Conservation (phyloP, 2,797 vertebrate species). For the Melanotaenia parkinsoni region DNA sequence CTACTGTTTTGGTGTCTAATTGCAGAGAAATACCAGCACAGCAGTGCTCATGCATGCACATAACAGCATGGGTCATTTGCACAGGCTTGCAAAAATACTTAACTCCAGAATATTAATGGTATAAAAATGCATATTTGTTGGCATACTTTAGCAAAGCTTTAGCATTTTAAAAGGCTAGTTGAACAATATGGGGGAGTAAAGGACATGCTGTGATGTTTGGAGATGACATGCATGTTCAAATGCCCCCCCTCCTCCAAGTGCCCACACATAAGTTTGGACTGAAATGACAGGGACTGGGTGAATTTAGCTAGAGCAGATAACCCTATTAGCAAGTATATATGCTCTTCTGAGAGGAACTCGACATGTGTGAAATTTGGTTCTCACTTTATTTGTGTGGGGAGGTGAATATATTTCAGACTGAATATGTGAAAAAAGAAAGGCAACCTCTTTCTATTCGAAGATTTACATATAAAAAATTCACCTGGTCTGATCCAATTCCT, state of each 20-base stretch:
- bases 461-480: too few relatives aligned
- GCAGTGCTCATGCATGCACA: neutral
- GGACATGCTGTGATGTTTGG: neutral
- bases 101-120: neutral
- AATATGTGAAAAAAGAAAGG: neutral
- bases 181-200: neutral
- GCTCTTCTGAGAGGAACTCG: neutral
- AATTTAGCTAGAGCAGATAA: too few relatives aligned
- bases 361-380: neutral
- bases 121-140: neutral
- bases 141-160: too few relatives aligned
- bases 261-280: neutral
- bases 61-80: neutral
- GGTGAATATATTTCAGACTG: neutral
- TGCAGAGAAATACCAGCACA: neutral
- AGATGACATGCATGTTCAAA: neutral
- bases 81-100: neutral
- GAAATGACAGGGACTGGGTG: neutral
- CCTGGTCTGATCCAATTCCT: too few relatives aligned
- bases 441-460: too few relatives aligned
- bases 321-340: too few relatives aligned
- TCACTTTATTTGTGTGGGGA: neutral
- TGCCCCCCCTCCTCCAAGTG: too few relatives aligned
- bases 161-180: neutral
- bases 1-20: neutral